These are phyloP conservation scores for Drosophila virilis DNA, from an alignment of 1,140 invertebrate species.

Conservation along the genomic window DNA sequence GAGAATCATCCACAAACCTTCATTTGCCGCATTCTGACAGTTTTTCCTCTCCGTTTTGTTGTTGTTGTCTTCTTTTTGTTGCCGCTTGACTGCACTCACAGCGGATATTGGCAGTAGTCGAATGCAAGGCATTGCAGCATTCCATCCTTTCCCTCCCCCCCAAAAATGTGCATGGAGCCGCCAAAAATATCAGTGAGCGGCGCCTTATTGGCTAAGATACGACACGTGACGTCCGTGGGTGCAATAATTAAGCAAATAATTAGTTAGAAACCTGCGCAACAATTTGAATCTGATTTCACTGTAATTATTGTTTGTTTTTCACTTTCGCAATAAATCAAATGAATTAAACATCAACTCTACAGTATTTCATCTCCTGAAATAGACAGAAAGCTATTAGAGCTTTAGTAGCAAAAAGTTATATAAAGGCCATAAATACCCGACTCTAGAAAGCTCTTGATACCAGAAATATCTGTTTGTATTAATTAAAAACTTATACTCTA, in stretches of 20 bases:
- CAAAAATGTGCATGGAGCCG: conserved; percentile 4
- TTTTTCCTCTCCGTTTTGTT: conserved; percentile 25
- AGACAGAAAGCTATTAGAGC: no score
- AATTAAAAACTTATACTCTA: no score
- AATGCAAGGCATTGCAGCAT: conserved; percentile 17
- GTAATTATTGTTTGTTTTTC: background rate
- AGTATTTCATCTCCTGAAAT: no score
- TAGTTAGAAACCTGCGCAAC: conserved; percentile 12
- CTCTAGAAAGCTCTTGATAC: no score
- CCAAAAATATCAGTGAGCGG: conserved; percentile 26
- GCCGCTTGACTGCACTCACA: conserved; percentile 71
- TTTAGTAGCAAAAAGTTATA: no score
- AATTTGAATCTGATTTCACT: background rate
- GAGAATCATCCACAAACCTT: conserved; percentile 33
- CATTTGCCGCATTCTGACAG: conserved; percentile 23
- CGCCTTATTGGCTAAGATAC: conserved; percentile 26
- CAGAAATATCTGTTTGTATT: no score
- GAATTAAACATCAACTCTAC: background rate
- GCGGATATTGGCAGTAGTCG: conserved; percentile 67
- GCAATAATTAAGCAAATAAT: conserved; percentile 4
- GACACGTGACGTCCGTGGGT: conserved; percentile 25
- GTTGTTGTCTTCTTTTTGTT: conserved; percentile 39
- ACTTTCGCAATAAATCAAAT: conserved; percentile 6
- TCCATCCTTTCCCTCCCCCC: background rate
- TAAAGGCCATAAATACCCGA: no score